phyloP scores from a whole-genome alignment of 2,888 invertebrate genomes.

The Plemyria rubiginata region DNA sequence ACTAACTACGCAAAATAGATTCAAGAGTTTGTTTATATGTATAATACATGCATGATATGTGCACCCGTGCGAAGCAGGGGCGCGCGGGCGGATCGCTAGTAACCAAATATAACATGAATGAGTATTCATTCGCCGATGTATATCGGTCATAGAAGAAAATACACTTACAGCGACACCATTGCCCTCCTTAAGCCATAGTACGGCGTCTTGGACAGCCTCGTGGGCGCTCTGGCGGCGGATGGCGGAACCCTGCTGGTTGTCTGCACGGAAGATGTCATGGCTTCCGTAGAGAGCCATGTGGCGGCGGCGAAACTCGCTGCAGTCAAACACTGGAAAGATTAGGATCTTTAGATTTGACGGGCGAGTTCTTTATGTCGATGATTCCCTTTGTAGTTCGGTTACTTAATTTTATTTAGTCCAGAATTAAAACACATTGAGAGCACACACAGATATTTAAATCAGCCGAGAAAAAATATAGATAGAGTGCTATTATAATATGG shows the following conservation, averaged over 20 bases:
- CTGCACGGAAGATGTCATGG: slow-evolving; percentile 94
- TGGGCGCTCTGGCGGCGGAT: slow-evolving; percentile 92
- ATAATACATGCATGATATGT: too few relatives aligned
- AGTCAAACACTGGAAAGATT: slow-evolving; percentile 91
- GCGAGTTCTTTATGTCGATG: neutral
- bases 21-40: too few relatives aligned
- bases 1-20: too few relatives aligned
- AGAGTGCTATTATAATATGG: too few relatives aligned
- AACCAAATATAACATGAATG: neutral
- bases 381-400: too few relatives aligned
- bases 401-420: too few relatives aligned
- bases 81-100: too few relatives aligned
- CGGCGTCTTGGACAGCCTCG: slow-evolving; percentile 94
- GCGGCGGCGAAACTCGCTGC: slow-evolving; percentile 95
- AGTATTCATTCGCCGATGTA: neutral
- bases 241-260: slow-evolving; percentile 92
- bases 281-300: slow-evolving; percentile 92
- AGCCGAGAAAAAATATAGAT: too few relatives aligned
- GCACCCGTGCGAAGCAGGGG: too few relatives aligned
- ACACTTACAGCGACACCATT: slow-evolving; percentile 93
- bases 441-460: too few relatives aligned
- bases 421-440: too few relatives aligned
- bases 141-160: neutral
- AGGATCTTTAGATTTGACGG: neutral
- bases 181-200: slow-evolving; percentile 90